Evolutionary conservation across 1,140 invertebrate genomes (phyloP).

Genomic region (Drosophila littoralis): DNA sequence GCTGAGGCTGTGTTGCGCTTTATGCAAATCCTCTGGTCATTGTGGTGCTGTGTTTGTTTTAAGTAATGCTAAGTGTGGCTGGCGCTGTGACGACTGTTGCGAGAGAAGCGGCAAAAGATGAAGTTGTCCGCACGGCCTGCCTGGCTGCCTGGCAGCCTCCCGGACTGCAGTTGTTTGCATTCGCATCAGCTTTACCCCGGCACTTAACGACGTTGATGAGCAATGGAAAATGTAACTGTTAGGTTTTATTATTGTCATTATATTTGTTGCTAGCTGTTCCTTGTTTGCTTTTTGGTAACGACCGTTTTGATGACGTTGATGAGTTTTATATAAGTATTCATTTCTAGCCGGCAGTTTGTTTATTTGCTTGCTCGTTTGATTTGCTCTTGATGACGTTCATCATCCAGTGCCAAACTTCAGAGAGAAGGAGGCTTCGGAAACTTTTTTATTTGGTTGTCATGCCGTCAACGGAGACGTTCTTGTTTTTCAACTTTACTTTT

Average conservation of each 20-base stretch:
- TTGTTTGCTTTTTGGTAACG: constrained; percentile 45
- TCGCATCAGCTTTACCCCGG: constrained; percentile 49
- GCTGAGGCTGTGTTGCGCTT: constrained; percentile 39
- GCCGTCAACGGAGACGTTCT: constrained; percentile 30
- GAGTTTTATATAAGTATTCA: constrained; percentile 67
- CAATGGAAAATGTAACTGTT: constrained; percentile 62
- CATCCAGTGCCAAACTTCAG: constrained; percentile 57
- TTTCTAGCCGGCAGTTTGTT: constrained; percentile 49
- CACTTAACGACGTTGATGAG: constrained; percentile 51
- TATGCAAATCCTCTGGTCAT: constrained; percentile 68
- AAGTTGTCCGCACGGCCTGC: not conserved
- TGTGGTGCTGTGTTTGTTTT: constrained; percentile 45
- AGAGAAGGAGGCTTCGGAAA: constrained; percentile 4
- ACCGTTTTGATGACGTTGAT: constrained; percentile 73
- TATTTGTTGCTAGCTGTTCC: constrained; percentile 10
- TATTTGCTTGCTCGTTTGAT: constrained; percentile 63
- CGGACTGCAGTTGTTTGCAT: constrained; percentile 30
- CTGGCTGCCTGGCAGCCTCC: not conserved
- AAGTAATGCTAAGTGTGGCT: constrained; percentile 41
- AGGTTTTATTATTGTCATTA: constrained; percentile 71
- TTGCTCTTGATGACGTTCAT: constrained; percentile 65
- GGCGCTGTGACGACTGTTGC: constrained; percentile 10
- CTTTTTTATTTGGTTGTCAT: constrained; percentile 51
- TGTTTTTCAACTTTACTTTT: constrained; percentile 57
- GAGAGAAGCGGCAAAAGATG: not conserved